phyloP scores from a whole-genome alignment of 2,888 invertebrate species.

The Rhagium mordax region DNA sequence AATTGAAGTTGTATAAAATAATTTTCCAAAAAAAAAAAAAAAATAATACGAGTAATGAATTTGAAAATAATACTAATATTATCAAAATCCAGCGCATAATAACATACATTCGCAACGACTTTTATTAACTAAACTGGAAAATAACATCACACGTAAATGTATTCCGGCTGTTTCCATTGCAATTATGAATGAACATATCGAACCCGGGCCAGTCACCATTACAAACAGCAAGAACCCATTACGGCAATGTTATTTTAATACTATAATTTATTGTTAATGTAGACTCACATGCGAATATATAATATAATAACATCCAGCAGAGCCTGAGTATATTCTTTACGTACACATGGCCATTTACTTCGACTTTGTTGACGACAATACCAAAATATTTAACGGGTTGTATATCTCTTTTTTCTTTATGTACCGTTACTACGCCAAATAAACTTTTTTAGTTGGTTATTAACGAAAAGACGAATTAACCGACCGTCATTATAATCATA shows the following conservation, averaged over 20 bases:
- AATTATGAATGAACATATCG: constrained; percentile 64
- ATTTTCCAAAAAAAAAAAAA: too few species aligned
- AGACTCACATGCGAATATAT: constrained; percentile 63
- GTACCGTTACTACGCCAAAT: not conserved
- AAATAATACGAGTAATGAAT: too few species aligned
- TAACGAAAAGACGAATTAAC: too few species aligned
- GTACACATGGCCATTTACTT: constrained; percentile 7
- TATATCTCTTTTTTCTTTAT: not conserved
- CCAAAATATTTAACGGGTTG: constrained; percentile 24
- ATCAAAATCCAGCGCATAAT: not conserved
- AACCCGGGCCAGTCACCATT: constrained; percentile 55
- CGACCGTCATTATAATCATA: too few species aligned
- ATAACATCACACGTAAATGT: constrained; percentile 13
- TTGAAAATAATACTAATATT: not conserved
- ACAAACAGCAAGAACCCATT: constrained; percentile 67
- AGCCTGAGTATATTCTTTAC: constrained; percentile 32
- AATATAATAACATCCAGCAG: constrained; percentile 38
- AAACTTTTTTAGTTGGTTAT: not conserved
- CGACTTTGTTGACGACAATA: constrained; percentile 9
- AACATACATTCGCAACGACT: not conserved
- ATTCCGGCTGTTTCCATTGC: constrained; percentile 33
- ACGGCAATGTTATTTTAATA: constrained; percentile 68
- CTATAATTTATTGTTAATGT: constrained; percentile 68
- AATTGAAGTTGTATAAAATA: too few species aligned
- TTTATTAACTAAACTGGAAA: constrained; percentile 16